phyloP scores from a whole-genome alignment of 2,113 vertebrate species.

The Pteropus alecto region DNA sequence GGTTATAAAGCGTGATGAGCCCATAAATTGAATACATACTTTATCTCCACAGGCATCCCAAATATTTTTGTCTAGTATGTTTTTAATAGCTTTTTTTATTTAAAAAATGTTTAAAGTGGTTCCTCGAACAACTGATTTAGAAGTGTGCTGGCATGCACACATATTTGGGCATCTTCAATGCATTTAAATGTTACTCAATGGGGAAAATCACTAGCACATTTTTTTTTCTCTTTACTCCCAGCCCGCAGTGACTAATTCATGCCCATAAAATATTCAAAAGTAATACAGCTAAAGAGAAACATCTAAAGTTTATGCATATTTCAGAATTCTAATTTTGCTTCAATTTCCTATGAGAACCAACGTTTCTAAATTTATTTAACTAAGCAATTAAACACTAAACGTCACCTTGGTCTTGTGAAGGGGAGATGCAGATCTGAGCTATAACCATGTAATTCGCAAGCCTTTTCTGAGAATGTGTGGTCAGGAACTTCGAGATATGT shows the following conservation, averaged over 20 bases:
- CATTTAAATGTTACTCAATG: conserved; percentile 52
- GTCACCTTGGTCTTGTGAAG: background rate
- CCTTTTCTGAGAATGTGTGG: background rate
- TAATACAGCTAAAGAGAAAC: conserved; percentile 50
- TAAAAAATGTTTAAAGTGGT: background rate
- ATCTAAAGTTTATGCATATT: conserved; percentile 33
- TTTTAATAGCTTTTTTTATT: conserved; percentile 35
- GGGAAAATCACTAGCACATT: conserved; percentile 18
- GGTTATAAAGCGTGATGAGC: conserved; percentile 33
- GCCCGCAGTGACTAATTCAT: conserved; percentile 31
- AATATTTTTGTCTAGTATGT: conserved; percentile 45
- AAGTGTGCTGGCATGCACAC: background rate
- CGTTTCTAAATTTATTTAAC: conserved; percentile 50
- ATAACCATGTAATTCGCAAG: background rate
- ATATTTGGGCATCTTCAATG: background rate
- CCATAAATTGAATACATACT: background rate
- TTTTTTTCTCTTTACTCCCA: conserved; percentile 22
- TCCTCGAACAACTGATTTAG: conserved; percentile 2
- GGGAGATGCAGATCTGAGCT: background rate
- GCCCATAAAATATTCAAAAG: background rate
- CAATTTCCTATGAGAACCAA: conserved; percentile 39
- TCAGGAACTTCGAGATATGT: background rate
- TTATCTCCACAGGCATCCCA: background rate
- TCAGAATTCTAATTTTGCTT: conserved; percentile 60
- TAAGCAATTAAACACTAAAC: background rate